Evolutionary conservation across 2,113 vertebrate genomes (phyloP), one percentile per base, ranked within the genome.

Genomic region (Himantopus leucocephalus): DNA sequence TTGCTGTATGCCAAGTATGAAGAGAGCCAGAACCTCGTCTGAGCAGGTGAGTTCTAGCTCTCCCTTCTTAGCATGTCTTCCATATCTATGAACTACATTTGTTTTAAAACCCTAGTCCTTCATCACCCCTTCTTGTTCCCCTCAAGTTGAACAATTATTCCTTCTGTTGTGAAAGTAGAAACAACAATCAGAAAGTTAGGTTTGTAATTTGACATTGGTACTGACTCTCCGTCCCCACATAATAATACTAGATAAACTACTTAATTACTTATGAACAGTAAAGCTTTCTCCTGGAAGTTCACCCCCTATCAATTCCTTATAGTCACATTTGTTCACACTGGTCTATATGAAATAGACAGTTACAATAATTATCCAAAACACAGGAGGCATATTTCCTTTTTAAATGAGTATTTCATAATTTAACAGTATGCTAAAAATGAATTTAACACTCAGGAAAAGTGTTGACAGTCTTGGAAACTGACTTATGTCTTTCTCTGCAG

Each of bases 401-500:
- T 21, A 92, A 94, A 96, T 78, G 8, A 66, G 19, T 85, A 81
- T 95, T 95, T 87, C 64, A 75, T 91, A 91, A 96, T 95, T 77
- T 84, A 94, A 50, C 68, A 83, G 73, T 81, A 84, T 8, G 45
- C 71, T 90, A 85, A 95, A 86, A 91, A 92, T 68, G 12, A 92
- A 85, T 91, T 86, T 96, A 84, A 53, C 84, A 82, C 48, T 75
- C 53, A 72, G 35, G 37, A 48, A 86, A 95, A 84, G 77, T 91
- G 90, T 90, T 96, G 87, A 95, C 90, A 95, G 84, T 48, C 48
- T 87, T 92, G 68, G 84, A 91, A 97, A 92, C 22, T 74, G 68
- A 73, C 50, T 90, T 94, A 41, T 60, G 55, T 86, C 67, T 83
- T 79, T 59, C 91, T 82, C 56, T 72, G 35, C 52, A 55, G 64